Conservation (phyloP, 2,888 invertebrate species). For the Teinopalpus imperialis region DNA sequence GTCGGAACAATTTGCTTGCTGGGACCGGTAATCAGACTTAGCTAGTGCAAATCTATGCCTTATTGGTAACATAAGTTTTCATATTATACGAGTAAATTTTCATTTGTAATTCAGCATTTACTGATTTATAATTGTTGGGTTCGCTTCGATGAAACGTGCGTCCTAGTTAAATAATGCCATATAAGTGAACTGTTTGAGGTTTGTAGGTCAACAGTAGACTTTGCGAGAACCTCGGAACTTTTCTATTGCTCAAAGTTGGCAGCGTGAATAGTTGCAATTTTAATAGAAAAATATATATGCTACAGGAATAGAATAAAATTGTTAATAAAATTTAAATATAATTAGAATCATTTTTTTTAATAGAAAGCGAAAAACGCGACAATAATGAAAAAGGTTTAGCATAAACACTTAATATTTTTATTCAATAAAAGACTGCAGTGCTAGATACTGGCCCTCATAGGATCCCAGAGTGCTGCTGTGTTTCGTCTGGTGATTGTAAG, state of each 20-base stretch:
- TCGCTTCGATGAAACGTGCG: conserved; percentile 1
- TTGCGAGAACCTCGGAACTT: conserved; percentile 12
- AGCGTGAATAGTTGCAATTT: conserved; percentile 8
- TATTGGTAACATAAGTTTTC: conserved; percentile 23
- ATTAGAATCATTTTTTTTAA: too few species aligned
- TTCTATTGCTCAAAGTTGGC: conserved; percentile 20
- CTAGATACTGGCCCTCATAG: too few species aligned
- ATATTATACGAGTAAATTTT: neutral
- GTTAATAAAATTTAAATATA: too few species aligned
- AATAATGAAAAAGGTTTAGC: too few species aligned
- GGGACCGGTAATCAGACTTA: conserved; percentile 37
- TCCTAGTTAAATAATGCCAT: conserved; percentile 11
- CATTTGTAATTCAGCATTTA: too few species aligned
- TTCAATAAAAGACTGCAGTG: too few species aligned
- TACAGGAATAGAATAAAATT: conserved; percentile 5
- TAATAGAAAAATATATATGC: neutral
- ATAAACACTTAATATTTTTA: too few species aligned
- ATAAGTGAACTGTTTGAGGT: conserved; percentile 16
- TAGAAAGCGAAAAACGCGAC: too few species aligned
- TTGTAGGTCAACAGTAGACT: conserved; percentile 26
- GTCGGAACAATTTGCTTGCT: conserved; percentile 42
- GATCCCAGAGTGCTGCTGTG: too few species aligned
- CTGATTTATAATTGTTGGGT: neutral
- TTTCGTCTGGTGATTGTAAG: too few species aligned
- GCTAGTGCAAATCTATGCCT: conserved; percentile 32